Base-by-base conservation (phyloP, 23 tunicate genomes). In the Phallusia fumigata region DNA sequence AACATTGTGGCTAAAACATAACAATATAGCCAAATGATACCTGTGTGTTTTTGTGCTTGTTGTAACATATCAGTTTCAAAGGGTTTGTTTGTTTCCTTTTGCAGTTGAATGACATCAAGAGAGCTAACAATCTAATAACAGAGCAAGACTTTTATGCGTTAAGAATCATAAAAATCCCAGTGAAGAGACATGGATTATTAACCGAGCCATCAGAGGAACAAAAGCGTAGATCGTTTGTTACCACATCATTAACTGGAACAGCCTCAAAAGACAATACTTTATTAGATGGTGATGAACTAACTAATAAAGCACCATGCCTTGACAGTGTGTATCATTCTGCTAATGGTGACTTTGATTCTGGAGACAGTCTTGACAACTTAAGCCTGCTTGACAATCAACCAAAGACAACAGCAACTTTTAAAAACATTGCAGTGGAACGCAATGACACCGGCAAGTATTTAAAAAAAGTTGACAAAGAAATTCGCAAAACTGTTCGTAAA, bases 381-480 rank as follows among this genome's bases (percentile, higher is more conserved):
- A 32, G 51, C 24, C 40, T 87, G 45, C 53, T 87, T 18, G 44
- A 51, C 73, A 33, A 28, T 19, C 33, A 35, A 40, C 22, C 77
- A 18, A 21, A 22, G 30, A 24, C 11, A 11, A 34, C 50, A 21
- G 80, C 45, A 0, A 35, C 80, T 18, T 69, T 83, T 36, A 74
- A 83, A 45, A 58, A 80, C 26, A 31, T 83, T 32, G 76, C 84
- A 36, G 82, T 80, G 75, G 94, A 84, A 30, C 36, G 50, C 33
- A 87, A 92, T 53, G 97, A 92, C 74, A 79, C 97, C 15, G 79
- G 80, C 36, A 92, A 84, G 76, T 87, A 82, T 76, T 81, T 92
- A 0, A 92, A 92, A 80, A 87, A 79, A 77, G 81, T 92, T 49
- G 97, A 92, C 79, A 92, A 92, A 83, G 97, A 92, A 83, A 92